Evolutionary conservation across 1,140 invertebrate species (phyloP).

Genomic region (Brachionus manjavacas): DNA sequence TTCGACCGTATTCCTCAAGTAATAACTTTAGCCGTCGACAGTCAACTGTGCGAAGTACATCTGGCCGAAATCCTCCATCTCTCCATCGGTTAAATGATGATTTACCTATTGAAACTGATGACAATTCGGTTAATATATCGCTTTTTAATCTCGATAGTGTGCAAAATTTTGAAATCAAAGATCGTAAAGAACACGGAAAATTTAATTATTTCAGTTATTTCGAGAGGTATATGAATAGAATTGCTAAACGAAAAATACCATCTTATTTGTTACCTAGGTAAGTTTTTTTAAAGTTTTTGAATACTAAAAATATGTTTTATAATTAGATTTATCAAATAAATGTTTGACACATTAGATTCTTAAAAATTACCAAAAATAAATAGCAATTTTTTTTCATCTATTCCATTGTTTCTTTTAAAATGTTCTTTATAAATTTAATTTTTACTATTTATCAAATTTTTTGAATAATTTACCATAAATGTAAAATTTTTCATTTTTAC

Average conservation of each 20-base stretch:
- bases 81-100: not conserved
- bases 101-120: not conserved
- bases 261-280: constrained; percentile 9
- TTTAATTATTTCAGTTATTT: constrained; percentile 32
- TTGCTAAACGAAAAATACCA: constrained; percentile 3
- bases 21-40: not conserved
- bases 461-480: no score
- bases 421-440: no score
- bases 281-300: not conserved
- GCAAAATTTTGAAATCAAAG: not conserved
- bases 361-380: no score
- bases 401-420: no score
- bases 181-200: constrained; percentile 30
- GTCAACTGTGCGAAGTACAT: not conserved
- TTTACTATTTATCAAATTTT: no score
- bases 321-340: no score
- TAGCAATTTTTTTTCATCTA: no score
- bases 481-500: no score
- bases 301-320: no score
- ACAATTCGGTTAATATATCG: not conserved
- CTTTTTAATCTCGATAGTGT: not conserved
- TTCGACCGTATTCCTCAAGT: not conserved
- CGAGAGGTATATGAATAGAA: constrained; percentile 22
- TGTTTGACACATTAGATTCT: no score
- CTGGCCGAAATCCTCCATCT: not conserved